A percentile compares a stretch with the other conserved stretches of the same genome.
phyloP scores from a whole-genome alignment of 2,888 invertebrate genomes.

The Aricia artaxerxes region DNA sequence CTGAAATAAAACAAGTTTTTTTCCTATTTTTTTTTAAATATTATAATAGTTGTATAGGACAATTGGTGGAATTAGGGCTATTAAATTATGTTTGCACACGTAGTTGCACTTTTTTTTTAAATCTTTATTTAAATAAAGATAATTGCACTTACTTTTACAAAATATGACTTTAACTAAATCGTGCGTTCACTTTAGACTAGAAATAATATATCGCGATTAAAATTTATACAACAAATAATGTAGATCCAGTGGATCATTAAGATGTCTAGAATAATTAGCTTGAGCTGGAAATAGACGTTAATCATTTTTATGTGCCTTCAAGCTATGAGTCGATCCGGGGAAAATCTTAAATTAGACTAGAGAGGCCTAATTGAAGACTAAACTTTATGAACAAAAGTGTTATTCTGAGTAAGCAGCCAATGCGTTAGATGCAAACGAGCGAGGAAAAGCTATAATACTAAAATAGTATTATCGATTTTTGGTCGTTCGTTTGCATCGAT shows the following conservation, averaged over 20 bases:
- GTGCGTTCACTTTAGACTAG: neutral
- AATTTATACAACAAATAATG: neutral
- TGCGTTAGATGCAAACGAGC: neutral
- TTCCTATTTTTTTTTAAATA: no score
- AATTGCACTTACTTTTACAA: no score
- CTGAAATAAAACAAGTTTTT: no score
- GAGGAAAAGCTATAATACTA: neutral
- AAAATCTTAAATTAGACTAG: neutral
- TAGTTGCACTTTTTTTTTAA: no score
- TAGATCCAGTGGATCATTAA: neutral
- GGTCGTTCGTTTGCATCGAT: no score
- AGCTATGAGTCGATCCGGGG: neutral
- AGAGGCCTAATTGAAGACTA: neutral
- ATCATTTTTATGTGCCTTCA: neutral
- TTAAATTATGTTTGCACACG: no score
- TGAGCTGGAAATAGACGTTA: neutral
- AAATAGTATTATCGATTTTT: no score
- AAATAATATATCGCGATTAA: neutral
- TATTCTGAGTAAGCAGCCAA: neutral
- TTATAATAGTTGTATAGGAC: no score
- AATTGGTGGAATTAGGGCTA: no score
- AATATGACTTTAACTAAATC: no score
- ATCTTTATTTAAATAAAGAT: no score
- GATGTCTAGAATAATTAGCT: neutral
- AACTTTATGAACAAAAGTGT: neutral